Conservation (phyloP, 2,888 invertebrate genomes). For the Parnassius mnemosyne region DNA sequence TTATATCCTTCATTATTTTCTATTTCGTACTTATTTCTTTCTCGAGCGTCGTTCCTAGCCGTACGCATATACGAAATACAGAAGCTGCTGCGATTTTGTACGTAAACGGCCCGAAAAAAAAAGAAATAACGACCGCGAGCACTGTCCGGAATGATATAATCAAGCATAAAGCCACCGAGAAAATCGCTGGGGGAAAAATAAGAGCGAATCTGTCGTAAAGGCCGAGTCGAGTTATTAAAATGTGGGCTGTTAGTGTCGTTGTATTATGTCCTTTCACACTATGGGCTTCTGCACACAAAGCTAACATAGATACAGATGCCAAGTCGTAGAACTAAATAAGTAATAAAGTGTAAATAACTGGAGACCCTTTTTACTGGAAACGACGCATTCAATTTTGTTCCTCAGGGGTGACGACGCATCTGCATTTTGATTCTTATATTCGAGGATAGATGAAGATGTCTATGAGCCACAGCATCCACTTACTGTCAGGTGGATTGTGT, state of each 20-base stretch:
- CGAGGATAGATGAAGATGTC: too few species aligned
- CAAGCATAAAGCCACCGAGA: slow-evolving; percentile 30
- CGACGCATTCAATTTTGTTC: too few species aligned
- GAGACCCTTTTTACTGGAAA: too few species aligned
- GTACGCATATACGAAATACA: slow-evolving; percentile 23
- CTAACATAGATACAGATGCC: too few species aligned
- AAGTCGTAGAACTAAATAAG: too few species aligned
- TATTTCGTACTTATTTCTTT: not conserved
- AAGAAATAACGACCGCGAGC: slow-evolving; percentile 31
- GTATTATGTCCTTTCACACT: not conserved
- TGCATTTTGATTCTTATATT: too few species aligned
- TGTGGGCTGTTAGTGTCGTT: slow-evolving; percentile 10
- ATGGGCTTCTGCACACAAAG: not conserved
- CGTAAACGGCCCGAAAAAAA: slow-evolving; percentile 24
- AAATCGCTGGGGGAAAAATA: slow-evolving; percentile 28
- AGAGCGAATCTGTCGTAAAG: slow-evolving; percentile 34
- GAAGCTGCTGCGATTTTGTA: slow-evolving; percentile 17
- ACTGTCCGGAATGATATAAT: slow-evolving; percentile 36
- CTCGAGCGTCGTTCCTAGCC: not conserved
- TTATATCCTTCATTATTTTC: slow-evolving; percentile 3
- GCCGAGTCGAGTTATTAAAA: slow-evolving; percentile 33
- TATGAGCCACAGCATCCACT: too few species aligned
- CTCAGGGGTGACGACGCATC: too few species aligned
- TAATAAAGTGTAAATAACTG: too few species aligned
- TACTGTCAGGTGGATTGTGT: too few species aligned